Evolutionary conservation across 1,140 invertebrate genomes (phyloP), one percentile per base, ranked within the genome.

Genomic region (Triops longicaudatus): DNA sequence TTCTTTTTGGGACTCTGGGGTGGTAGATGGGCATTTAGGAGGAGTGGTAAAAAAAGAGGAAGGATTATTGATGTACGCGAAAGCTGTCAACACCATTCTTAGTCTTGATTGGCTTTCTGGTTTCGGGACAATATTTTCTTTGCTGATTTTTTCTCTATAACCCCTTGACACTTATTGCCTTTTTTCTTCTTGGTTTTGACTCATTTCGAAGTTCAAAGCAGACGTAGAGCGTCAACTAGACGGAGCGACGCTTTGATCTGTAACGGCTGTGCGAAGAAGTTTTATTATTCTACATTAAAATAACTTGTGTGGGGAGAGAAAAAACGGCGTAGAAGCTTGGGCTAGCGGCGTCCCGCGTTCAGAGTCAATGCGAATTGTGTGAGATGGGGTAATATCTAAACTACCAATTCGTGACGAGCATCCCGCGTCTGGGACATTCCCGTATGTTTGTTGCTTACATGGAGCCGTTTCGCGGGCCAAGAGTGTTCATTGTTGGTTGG

Each of bases 31-130:
- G 22, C 22, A 5, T 22, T 63, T 63, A n/a, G 50, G 50, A n/a
- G 50, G 50, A 9, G 50, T 22, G 17, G 50, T 63, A 1, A 6
- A 22, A 63, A 22, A n/a, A 22, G 22, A 63, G 22, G 17, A 63
- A 63, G 50, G 50, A 63, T 63, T 63, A 63, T 63, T 63, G 50
- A 63, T 63, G 50, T 63, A 63, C 17, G 50, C 5, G 14, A 37
- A 22, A 22, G 50, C 50, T 63, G 50, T 63, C 50, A 63, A 63
- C 50, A 63, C 50, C 50, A 63, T 63, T 63, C 50, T 63, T 63
- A 63, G 50, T 22, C 50, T 63, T 63, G 50, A 63, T 63, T 63
- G 50, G 50, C 50, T 63, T 63, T 63, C n/a, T 17, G 50, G 50
- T 63, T 22, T 63, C 10, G 50, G 22, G 50, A 17, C 14, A 22